A percentile compares a stretch with the other conserved stretches of the same genome.
These are phyloP conservation scores for Cyphomyrmex costatus DNA, from an alignment of 1,140 invertebrate species.

Conservation along the genomic window DNA sequence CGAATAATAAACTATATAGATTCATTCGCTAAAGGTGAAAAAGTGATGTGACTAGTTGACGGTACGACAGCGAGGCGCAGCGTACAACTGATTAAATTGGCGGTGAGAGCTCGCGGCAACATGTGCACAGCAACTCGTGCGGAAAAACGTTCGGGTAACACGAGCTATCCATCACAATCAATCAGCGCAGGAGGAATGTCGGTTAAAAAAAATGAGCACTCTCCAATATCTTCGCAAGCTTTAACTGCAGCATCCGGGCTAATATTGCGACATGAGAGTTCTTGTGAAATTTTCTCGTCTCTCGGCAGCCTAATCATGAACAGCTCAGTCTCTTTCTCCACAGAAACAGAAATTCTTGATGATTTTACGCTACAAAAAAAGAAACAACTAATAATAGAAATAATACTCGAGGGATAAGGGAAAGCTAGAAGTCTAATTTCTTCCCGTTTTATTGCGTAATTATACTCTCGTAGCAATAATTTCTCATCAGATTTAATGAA, in stretches of 20 bases:
- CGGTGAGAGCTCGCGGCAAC: slow-evolving; percentile 62
- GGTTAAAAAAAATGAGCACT: slow-evolving; percentile 39
- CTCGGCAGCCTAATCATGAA: not conserved
- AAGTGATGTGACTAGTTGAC: slow-evolving; percentile 43
- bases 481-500: not conserved
- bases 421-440: no score
- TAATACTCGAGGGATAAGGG: not conserved
- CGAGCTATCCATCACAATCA: slow-evolving; percentile 74
- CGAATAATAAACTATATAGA: slow-evolving; percentile 40
- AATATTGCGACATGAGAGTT: slow-evolving; percentile 23
- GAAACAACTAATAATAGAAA: not conserved
- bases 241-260: not conserved
- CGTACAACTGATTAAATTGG: slow-evolving; percentile 73
- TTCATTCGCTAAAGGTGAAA: slow-evolving; percentile 46
- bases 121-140: slow-evolving; percentile 60
- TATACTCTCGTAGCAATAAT: not conserved
- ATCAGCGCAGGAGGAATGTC: slow-evolving; percentile 70
- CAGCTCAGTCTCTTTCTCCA: not conserved
- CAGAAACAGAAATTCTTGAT: not conserved
- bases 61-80: slow-evolving; percentile 40
- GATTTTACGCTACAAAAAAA: not conserved
- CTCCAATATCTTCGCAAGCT: slow-evolving; percentile 63
- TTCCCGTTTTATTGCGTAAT: not conserved
- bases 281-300: slow-evolving; percentile 1
- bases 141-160: slow-evolving; percentile 70